These are phyloP conservation scores for Aphelenchoides fujianensis DNA, from an alignment of 1,140 invertebrate genomes.

Conservation along the genomic window DNA sequence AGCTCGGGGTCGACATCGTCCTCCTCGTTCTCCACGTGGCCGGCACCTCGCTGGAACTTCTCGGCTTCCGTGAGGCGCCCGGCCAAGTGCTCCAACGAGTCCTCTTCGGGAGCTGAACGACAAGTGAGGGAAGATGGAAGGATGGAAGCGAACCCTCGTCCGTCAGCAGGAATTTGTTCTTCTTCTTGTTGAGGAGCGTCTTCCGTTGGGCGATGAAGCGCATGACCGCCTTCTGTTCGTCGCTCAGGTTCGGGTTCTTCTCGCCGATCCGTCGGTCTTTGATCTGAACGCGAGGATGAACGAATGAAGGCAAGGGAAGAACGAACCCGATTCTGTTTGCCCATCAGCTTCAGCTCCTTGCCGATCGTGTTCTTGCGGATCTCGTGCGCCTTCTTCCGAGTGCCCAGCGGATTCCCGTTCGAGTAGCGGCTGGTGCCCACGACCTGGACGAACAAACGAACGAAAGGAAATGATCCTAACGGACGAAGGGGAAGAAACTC, in stretches of 20 bases:
- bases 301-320: neutral
- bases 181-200: neutral
- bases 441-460: slow-evolving; percentile 13
- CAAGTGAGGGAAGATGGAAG: neutral
- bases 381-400: slow-evolving; percentile 14
- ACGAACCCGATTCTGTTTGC: slow-evolving; percentile 7
- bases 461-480: neutral
- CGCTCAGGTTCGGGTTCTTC: slow-evolving; percentile 13
- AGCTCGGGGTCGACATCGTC: slow-evolving; percentile 13
- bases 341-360: neutral
- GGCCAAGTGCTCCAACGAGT: slow-evolving; percentile 4
- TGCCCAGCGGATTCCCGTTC: slow-evolving; percentile 12
- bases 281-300: slow-evolving; percentile 11
- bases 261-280: slow-evolving; percentile 14
- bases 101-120: neutral
- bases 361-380: slow-evolving; percentile 1
- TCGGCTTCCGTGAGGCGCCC: slow-evolving; percentile 15
- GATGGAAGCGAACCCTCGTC: neutral
- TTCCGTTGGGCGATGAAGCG: slow-evolving; percentile 20
- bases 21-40: neutral
- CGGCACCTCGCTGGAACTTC: slow-evolving; percentile 6
- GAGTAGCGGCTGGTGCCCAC: neutral
- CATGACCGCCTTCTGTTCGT: neutral
- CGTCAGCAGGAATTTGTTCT: slow-evolving; percentile 9
- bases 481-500: neutral